A percentile compares a stretch with the other conserved stretches of the same genome.
Conservation (phyloP, 2,113 vertebrate species). For the Phyllostomus hastatus region DNA sequence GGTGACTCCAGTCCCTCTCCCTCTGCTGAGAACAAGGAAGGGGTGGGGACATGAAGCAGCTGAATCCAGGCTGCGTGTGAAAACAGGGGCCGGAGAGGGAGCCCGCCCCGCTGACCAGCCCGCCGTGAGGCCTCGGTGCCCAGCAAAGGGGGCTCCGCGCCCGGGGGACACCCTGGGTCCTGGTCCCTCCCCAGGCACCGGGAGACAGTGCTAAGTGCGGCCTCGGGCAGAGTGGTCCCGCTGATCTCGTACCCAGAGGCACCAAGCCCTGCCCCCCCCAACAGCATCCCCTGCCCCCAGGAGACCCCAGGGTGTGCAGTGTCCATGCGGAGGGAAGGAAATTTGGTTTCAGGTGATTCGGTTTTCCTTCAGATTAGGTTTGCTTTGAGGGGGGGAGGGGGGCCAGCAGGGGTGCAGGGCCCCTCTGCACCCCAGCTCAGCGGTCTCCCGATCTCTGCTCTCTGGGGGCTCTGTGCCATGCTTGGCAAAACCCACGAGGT, state of each 20-base stretch:
- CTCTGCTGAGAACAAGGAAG: neutral
- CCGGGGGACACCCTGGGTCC: fast-evolving
- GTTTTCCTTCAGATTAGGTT: conserved; percentile 84
- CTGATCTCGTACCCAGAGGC: neutral
- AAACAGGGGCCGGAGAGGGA: neutral
- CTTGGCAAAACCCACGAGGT: fast-evolving
- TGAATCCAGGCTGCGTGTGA: neutral
- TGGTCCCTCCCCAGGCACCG: fast-evolving
- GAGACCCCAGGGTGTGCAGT: conserved; percentile 66
- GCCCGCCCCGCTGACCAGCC: fast-evolving
- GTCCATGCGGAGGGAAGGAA: conserved; percentile 70
- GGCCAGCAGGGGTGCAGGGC: neutral
- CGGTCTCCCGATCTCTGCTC: neutral
- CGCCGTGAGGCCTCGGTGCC: neutral
- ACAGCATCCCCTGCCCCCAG: neutral
- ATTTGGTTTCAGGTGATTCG: conserved; percentile 84
- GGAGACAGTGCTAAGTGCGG: neutral
- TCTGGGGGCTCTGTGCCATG: fast-evolving
- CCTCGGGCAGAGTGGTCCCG: neutral
- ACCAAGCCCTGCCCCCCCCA: no score
- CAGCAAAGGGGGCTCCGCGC: neutral
- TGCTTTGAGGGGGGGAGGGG: conserved; percentile 77
- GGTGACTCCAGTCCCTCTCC: neutral
- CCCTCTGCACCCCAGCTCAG: neutral
- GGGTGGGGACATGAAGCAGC: no score